phyloP scores from a whole-genome alignment of 1,140 invertebrate genomes.

The Cecropterus lyciades region DNA sequence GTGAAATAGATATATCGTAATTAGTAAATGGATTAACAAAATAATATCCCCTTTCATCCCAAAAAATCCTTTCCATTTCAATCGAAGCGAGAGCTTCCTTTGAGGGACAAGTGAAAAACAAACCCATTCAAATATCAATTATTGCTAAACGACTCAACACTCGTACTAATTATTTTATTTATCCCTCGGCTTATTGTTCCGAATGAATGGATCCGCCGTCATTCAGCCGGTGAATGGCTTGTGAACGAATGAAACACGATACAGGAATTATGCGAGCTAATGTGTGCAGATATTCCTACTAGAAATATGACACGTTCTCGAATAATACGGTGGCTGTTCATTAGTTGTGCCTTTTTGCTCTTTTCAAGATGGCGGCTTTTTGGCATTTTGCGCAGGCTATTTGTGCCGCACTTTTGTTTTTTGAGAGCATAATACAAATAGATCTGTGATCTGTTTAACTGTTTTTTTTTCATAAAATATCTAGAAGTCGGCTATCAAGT shows the following conservation, averaged over 20 bases:
- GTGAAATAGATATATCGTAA: conserved; percentile 14
- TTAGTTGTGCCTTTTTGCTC: conserved; percentile 34
- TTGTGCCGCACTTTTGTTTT: background rate
- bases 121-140: conserved; percentile 65
- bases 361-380: conserved; percentile 31
- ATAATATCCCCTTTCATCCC: background rate
- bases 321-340: conserved; percentile 38
- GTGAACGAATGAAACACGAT: conserved; percentile 62
- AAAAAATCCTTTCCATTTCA: conserved; percentile 13
- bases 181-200: conserved; percentile 52
- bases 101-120: conserved; percentile 33
- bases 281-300: conserved; percentile 56
- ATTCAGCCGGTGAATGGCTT: conserved; percentile 48
- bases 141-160: conserved; percentile 69
- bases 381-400: conserved; percentile 5
- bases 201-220: conserved; percentile 41
- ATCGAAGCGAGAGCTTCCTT: conserved; percentile 21
- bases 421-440: too few species aligned
- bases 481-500: too few species aligned
- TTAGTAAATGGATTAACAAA: background rate
- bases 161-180: conserved; percentile 80
- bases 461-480: too few species aligned
- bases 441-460: too few species aligned
- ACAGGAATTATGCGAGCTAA: conserved; percentile 66
- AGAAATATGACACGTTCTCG: conserved; percentile 55